Evolutionary conservation across 2,797 vertebrate genomes (phyloP).

Genomic region (Diglossa cyanea): DNA sequence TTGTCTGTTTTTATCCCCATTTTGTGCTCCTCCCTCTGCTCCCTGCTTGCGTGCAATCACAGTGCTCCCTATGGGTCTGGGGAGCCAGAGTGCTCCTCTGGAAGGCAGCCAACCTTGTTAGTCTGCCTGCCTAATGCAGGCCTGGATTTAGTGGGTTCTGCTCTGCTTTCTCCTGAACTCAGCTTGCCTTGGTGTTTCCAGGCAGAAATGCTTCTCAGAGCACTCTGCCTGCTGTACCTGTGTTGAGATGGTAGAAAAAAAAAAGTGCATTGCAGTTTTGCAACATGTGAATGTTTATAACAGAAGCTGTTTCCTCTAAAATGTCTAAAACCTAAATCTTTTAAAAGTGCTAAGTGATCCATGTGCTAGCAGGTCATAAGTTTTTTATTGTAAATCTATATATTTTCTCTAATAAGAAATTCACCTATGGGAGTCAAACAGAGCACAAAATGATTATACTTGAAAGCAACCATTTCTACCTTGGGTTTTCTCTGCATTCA

Average conservation of each 20-base stretch:
- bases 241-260: neutral
- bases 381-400: neutral
- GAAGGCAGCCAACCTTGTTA: conserved; percentile 16
- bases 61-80: neutral
- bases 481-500: neutral
- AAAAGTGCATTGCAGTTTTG: neutral
- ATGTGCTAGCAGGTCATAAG: neutral
- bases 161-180: neutral
- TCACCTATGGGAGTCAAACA: neutral
- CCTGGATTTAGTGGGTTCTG: neutral
- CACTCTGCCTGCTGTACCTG: neutral
- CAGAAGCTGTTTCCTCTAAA: neutral
- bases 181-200: neutral
- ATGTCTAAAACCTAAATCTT: neutral
- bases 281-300: neutral
- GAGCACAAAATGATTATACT: neutral
- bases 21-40: neutral
- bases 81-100: conserved; percentile 30
- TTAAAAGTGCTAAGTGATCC: neutral
- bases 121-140: neutral
- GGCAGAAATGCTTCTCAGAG: neutral
- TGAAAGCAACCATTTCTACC: neutral
- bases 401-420: neutral
- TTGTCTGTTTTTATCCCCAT: neutral
- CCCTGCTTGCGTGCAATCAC: neutral